Evolutionary conservation across 2,113 vertebrate genomes (phyloP), one percentile per base, ranked within the genome.

Genomic region (Amphiprion percula): DNA sequence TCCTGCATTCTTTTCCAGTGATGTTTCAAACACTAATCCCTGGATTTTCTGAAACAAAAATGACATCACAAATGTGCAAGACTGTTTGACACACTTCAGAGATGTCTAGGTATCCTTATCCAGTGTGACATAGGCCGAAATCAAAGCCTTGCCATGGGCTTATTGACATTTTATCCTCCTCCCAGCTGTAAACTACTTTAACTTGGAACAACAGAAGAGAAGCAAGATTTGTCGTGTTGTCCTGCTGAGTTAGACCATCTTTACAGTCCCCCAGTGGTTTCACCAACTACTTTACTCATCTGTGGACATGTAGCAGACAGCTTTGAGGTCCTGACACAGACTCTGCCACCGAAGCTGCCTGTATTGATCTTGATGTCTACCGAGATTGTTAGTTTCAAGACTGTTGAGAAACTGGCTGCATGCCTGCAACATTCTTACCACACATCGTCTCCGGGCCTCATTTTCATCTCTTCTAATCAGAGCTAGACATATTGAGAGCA

Each of bases 391-490:
- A 74, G 52, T 54, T 79, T 78, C 47, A 68, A 24, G 37, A 70
- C 65, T 53, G 24, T 73, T 77, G 78, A 77, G 74, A 86, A 79
- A 66, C 77, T 85, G 82, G 85, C 84, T 33, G 28, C 55, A 17
- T 46, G 85, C 80, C 82, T 59, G 55, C 77, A 49, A 58, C 54
- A 26, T 69, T 80, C 65, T 71, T 28, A 68, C 79, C 77, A 6
- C 74, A 72, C 85, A 56, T 86, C 69, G 10, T 74, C 81, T 64
- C 67, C 60, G 33, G 26, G 73, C 77, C 83, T 87, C 61, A 72
- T 84, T 88, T 88, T 77, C 84, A 88, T 82, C 83, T 85, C 79
- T 73, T 89, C 77, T 93, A 88, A 90, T 91, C 90, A 91, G 74
- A 82, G 67, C 39, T 28, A 64, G 26, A 75, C 84, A 72, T 72